phyloP scores from a whole-genome alignment of 1,140 invertebrate species.

The Eumeta japonica region DNA sequence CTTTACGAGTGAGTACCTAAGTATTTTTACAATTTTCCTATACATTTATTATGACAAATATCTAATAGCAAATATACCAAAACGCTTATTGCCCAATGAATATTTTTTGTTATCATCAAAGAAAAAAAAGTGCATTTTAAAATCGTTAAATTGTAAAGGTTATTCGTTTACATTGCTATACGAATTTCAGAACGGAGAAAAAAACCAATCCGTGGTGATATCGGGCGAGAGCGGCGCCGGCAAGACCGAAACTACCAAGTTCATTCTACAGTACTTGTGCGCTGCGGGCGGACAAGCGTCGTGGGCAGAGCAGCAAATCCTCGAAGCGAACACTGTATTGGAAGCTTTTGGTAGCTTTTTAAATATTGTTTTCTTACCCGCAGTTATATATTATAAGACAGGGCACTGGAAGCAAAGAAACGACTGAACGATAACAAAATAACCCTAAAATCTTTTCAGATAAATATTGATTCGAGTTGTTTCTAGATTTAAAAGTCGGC shows the following conservation, averaged over 20 bases:
- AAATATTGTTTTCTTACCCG: not conserved
- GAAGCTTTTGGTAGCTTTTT: constrained; percentile 79
- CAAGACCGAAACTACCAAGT: constrained; percentile 95
- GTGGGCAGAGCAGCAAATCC: constrained; percentile 92
- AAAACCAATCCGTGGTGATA: constrained; percentile 89
- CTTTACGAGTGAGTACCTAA: constrained; percentile 55
- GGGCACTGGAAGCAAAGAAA: no score
- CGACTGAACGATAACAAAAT: no score
- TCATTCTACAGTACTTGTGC: constrained; percentile 93
- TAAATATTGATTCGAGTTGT: no score
- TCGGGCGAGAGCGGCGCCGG: constrained; percentile 97
- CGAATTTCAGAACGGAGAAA: constrained; percentile 42
- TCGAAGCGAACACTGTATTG: constrained; percentile 90
- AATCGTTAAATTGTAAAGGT: no score
- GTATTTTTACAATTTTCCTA: constrained; percentile 4
- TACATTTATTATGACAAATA: no score
- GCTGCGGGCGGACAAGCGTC: constrained; percentile 70
- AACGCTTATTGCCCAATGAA: no score
- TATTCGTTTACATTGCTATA: no score
- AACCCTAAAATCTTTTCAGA: no score
- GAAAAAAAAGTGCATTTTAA: no score
- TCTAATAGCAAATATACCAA: no score
- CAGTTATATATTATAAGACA: not conserved
- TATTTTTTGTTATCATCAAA: not conserved
- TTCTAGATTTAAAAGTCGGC: no score